Evolutionary conservation across 2,113 vertebrate genomes (phyloP).

Genomic region (Hippoglossus stenolepis): DNA sequence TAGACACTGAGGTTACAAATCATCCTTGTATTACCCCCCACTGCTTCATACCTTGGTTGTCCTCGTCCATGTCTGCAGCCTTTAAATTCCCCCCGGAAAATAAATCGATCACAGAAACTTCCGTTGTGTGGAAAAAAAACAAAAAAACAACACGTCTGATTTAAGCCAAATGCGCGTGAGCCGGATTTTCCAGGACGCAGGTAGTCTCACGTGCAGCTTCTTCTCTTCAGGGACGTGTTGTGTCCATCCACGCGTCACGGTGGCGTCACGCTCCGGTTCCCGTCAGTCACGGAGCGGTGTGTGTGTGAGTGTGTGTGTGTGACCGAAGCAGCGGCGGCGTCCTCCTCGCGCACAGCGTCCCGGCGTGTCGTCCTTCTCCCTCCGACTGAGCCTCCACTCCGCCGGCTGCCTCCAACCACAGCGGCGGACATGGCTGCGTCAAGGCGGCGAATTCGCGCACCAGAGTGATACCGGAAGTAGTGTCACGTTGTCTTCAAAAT

Average conservation of each 20-base stretch:
- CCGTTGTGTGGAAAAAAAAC: slow-evolving; percentile 22
- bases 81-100: slow-evolving; percentile 4
- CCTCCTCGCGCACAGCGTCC: background rate
- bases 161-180: slow-evolving; percentile 33
- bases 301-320: slow-evolving; percentile 15
- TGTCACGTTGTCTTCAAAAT: background rate
- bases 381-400: slow-evolving; percentile 67
- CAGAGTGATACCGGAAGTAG: accelerated
- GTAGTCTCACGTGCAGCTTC: slow-evolving; percentile 60
- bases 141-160: slow-evolving; percentile 2
- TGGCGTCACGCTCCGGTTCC: slow-evolving; percentile 7
- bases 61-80: slow-evolving; percentile 77
- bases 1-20: background rate
- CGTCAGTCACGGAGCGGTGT: slow-evolving; percentile 20
- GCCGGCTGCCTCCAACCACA: slow-evolving; percentile 46
- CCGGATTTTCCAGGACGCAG: slow-evolving; percentile 60
- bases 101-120: slow-evolving; percentile 64
- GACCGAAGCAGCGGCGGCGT: slow-evolving; percentile 12
- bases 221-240: slow-evolving; percentile 37
- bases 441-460: background rate
- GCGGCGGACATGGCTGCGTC: slow-evolving; percentile 27
- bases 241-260: slow-evolving; percentile 55
- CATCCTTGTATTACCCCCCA: background rate
- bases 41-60: slow-evolving; percentile 79
- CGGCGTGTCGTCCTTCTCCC: slow-evolving; percentile 43